Evolutionary conservation across 1,140 invertebrate genomes (phyloP), one percentile per base, ranked within the genome.

Genomic region (Acromyrmex heyeri): DNA sequence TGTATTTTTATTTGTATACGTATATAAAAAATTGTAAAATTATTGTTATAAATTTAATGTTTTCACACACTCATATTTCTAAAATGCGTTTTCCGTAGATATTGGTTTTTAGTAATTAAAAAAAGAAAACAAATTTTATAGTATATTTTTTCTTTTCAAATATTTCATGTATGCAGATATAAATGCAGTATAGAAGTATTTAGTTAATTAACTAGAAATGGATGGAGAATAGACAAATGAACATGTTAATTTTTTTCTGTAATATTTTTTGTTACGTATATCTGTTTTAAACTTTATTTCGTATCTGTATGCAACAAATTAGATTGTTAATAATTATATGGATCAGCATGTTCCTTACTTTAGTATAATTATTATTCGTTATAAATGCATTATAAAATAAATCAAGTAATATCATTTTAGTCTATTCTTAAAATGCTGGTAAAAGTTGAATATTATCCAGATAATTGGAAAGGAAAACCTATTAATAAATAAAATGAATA

Each of bases 231-330:
- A 50, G 27, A 81, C 34, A 69, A 67, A 70, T 55, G 1, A 24
- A 38, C 1, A 21, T n/a, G 1, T 70, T 44, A 16, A 44, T 76
- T 30, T 30, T 38, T 82, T 69, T 81, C 55, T 38, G 34, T 79
- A 70, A 83, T 83, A 83, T 73, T 73, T 18, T 90, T 90, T 90
- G 89, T 90, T 90, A 90, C 86, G 64, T 86, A 86, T 59, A 82
- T 72, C 55, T 30, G 53, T 67, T 81, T 72, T 61, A 89, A 72
- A 21, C 50, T 21, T 78, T 88, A 59, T 0, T 75, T 89, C 38
- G 27, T 44, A 83, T 75, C n/a, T 14, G 14, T 55, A 82, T 86
- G 62, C 48, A 88, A 88, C 67, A 62, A 86, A 86, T 90, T 90
- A 90, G 24, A 76, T n/a, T 64, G 76, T 89, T 89, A 89, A 88